Percentiles rank a stretch among this genome's conserved stretches.
Evolutionary conservation across 2,113 vertebrate species (phyloP).

Genomic region (Eolophus roseicapilla): DNA sequence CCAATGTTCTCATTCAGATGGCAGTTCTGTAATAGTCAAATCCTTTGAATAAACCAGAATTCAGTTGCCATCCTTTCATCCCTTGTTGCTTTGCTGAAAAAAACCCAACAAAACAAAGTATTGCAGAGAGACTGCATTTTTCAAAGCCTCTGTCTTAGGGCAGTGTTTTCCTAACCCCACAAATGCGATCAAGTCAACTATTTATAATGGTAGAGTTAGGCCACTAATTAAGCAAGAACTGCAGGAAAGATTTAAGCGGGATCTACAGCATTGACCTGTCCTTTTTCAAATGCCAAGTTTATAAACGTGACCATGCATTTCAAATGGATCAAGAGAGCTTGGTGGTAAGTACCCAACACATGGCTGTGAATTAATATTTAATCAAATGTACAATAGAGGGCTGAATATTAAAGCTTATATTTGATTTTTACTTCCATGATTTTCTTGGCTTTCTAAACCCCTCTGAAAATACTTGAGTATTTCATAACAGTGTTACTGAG

Average conservation of each 20-base stretch:
- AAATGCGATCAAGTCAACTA: background rate
- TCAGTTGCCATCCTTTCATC: background rate
- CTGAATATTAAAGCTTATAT: conserved; percentile 40
- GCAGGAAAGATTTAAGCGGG: background rate
- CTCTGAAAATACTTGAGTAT: conserved; percentile 6
- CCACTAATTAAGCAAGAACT: background rate
- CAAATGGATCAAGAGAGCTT: conserved; percentile 41
- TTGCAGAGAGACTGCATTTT: background rate
- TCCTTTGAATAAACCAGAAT: background rate
- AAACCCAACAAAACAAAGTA: background rate
- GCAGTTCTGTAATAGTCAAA: background rate
- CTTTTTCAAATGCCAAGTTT: conserved; percentile 39
- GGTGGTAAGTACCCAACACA: conserved; percentile 9
- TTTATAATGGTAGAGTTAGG: background rate
- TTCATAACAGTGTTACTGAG: conserved; percentile 13
- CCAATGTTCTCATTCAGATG: background rate
- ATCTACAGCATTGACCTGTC: background rate
- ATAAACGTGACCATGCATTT: conserved; percentile 29
- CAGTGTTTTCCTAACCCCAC: background rate
- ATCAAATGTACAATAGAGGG: conserved; percentile 33
- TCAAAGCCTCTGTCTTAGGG: background rate
- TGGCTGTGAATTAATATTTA: conserved; percentile 65
- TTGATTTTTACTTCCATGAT: conserved; percentile 28
- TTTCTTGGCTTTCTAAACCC: conserved; percentile 15
- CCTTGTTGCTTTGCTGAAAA: background rate